phyloP scores from a whole-genome alignment of 2,888 invertebrate genomes.

The Thecocarcelia acutangulata region DNA sequence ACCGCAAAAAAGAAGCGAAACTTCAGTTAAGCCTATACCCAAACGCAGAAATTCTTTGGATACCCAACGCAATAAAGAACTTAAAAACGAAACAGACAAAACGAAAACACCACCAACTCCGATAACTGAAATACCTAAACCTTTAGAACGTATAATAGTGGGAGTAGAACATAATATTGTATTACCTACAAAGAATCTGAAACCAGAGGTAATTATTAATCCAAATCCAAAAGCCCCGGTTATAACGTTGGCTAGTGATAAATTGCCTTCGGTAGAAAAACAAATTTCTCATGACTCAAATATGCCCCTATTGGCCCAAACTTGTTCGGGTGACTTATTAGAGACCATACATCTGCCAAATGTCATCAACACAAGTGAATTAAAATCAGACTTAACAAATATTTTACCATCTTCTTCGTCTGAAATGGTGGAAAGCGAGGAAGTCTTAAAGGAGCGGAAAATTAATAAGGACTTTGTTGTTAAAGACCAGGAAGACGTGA shows the following conservation, averaged over 20 bases:
- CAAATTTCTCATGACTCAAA: constrained; percentile 29
- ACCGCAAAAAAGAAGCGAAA: constrained; percentile 75
- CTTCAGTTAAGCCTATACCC: constrained; percentile 71
- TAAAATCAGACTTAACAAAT: neutral
- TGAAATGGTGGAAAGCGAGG: constrained; percentile 76
- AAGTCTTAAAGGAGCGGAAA: constrained; percentile 48
- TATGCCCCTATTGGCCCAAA: constrained; percentile 66
- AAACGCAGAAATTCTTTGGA: constrained; percentile 70
- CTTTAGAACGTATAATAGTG: constrained; percentile 80
- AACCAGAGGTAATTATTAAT: neutral
- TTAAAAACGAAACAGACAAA: constrained; percentile 47
- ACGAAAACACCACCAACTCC: constrained; percentile 52
- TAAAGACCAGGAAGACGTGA: constrained; percentile 19
- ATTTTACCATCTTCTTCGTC: constrained; percentile 77
- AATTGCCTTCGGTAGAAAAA: constrained; percentile 72
- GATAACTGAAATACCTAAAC: constrained; percentile 72
- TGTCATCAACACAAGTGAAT: constrained; percentile 42
- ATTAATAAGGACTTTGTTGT: constrained; percentile 5
- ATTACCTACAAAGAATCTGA: constrained; percentile 34
- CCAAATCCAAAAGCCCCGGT: constrained; percentile 52
- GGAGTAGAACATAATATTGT: constrained; percentile 76
- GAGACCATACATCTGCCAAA: constrained; percentile 77
- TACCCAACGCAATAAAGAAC: neutral
- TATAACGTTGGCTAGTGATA: constrained; percentile 75
- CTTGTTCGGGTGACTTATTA: constrained; percentile 69